These are phyloP conservation scores for Parauchenoglanis punctatus DNA, from an alignment of 2,797 vertebrate species.

Conservation along the genomic window DNA sequence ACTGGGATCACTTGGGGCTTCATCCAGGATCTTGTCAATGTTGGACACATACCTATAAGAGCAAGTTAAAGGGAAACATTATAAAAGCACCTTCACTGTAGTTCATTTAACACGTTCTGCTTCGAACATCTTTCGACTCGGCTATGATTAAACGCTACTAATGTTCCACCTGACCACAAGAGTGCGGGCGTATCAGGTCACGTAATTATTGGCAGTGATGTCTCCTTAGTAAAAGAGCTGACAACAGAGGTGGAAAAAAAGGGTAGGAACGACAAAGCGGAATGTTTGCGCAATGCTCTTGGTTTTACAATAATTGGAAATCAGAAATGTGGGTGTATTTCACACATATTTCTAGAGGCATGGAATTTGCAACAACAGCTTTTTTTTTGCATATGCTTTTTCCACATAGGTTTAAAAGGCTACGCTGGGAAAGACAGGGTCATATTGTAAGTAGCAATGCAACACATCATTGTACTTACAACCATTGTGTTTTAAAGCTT, in stretches of 20 bases:
- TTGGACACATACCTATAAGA: constrained; percentile 89
- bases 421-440: not conserved
- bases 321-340: constrained; percentile 7
- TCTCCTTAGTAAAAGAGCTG: constrained; percentile 1
- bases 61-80: not conserved
- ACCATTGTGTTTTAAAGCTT: not conserved
- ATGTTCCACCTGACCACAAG: not conserved
- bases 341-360: not conserved
- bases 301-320: constrained; percentile 1
- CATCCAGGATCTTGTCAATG: constrained; percentile 93
- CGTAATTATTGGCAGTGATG: not conserved
- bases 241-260: not conserved
- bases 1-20: constrained; percentile 89
- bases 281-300: not conserved
- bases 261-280: not conserved
- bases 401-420: not conserved
- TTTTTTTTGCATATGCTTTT: not conserved
- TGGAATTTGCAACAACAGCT: not conserved
- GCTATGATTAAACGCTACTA: not conserved
- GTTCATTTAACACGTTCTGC: not conserved
- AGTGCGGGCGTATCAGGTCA: not conserved
- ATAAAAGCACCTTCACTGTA: not conserved
- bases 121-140: not conserved
- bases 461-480: not conserved
- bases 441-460: not conserved